Conservation (phyloP, 1,140 invertebrate genomes). For the Drosophila tsacasi region DNA sequence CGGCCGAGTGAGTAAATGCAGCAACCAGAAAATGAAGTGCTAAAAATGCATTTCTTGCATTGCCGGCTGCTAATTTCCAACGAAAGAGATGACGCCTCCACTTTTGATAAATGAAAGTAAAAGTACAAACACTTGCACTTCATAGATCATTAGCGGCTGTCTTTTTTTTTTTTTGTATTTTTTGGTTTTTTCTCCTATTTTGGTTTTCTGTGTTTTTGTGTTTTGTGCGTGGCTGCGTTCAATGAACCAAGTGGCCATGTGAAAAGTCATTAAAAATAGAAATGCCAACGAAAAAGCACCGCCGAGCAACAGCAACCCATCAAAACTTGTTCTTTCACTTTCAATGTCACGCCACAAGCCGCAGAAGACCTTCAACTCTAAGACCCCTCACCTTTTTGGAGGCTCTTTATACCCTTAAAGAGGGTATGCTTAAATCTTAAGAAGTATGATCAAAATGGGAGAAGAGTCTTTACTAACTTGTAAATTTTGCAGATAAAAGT, state of each 20-base stretch:
- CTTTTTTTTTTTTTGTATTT: not conserved
- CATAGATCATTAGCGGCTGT: conserved; percentile 78
- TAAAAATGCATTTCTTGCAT: conserved; percentile 61
- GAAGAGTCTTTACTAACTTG: too few species aligned
- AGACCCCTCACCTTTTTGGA: conserved; percentile 27
- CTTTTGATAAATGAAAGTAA: conserved; percentile 83
- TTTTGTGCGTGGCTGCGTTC: conserved; percentile 59
- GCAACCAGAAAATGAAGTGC: conserved; percentile 66
- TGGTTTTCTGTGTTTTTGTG: conserved; percentile 24
- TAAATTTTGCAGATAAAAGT: not conserved
- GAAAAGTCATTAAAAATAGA: conserved; percentile 80
- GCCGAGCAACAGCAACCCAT: conserved; percentile 24
- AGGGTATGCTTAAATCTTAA: not conserved
- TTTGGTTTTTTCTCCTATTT: conserved; percentile 16
- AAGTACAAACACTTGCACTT: conserved; percentile 75
- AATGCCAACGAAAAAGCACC: conserved; percentile 35
- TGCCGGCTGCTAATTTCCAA: conserved; percentile 67
- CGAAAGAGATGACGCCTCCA: conserved; percentile 71
- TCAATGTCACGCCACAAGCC: conserved; percentile 74
- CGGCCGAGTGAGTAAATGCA: conserved; percentile 11
- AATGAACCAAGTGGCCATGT: conserved; percentile 69
- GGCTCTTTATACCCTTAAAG: not conserved
- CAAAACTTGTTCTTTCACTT: conserved; percentile 83
- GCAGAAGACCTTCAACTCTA: conserved; percentile 78
- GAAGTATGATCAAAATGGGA: not conserved